Evolutionary conservation across 64 coral and sea anemone genomes (phyloP).

Genomic region (Montipora cactus): DNA sequence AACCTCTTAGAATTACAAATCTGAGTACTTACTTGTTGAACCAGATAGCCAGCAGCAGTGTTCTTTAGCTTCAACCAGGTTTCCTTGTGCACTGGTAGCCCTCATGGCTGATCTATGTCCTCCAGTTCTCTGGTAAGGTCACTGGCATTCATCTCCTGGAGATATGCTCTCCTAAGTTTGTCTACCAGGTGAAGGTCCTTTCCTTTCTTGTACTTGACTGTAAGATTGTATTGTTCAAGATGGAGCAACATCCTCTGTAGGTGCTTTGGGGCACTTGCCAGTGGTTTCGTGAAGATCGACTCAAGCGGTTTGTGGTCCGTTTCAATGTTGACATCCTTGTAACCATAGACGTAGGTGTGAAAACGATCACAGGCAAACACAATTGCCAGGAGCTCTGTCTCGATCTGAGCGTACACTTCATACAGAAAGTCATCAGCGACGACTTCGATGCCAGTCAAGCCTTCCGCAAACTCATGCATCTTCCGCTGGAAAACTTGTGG

Average conservation of each 20-base stretch:
- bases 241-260: background rate
- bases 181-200: background rate
- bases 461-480: no score
- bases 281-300: slow-evolving; percentile 1
- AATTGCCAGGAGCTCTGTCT: background rate
- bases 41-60: background rate
- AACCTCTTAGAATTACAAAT: background rate
- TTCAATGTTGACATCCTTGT: no score
- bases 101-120: background rate
- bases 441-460: no score
- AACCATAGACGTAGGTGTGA: background rate
- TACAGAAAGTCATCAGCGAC: no score
- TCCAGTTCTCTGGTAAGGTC: slow-evolving; percentile 2
- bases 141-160: slow-evolving; percentile 12
- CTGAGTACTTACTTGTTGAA: background rate
- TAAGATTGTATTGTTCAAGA: background rate
- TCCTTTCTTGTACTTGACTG: slow-evolving; percentile 9
- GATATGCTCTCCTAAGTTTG: background rate
- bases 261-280: background rate
- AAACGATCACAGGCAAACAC: background rate
- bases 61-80: slow-evolving; percentile 16
- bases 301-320: background rate
- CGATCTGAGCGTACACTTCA: background rate
- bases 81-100: background rate
- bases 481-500: no score